Conservation (phyloP, 2,888 invertebrate species). For the Conistra vaccinii region DNA sequence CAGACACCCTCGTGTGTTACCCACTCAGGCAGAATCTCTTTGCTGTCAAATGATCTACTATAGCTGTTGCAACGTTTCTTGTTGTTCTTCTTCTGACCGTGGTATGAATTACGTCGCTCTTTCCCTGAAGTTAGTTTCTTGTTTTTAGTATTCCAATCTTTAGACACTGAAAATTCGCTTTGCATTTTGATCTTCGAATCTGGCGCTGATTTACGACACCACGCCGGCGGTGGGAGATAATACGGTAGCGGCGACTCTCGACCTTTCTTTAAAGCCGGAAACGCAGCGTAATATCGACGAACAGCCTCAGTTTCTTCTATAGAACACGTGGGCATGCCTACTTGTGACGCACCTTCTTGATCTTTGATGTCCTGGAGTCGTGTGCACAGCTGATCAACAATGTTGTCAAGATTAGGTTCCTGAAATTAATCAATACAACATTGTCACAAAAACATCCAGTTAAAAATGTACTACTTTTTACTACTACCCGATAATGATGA, state of each 20-base stretch:
- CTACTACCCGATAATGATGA: conserved; percentile 18
- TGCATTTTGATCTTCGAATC: conserved; percentile 85
- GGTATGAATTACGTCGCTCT: conserved; percentile 86
- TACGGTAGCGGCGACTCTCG: conserved; percentile 85
- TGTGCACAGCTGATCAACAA: conserved; percentile 95
- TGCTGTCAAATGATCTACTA: conserved; percentile 85
- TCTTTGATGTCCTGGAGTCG: conserved; percentile 93
- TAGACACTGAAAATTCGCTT: conserved; percentile 80
- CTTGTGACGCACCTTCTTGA: conserved; percentile 83
- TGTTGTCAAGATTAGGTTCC: conserved; percentile 95
- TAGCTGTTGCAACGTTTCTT: conserved; percentile 85
- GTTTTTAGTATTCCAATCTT: conserved; percentile 83
- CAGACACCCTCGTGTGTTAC: conserved; percentile 89
- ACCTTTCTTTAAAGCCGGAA: conserved; percentile 92
- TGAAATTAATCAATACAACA: conserved; percentile 83
- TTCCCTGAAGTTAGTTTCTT: conserved; percentile 83
- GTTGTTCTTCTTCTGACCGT: conserved; percentile 82
- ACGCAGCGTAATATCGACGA: conserved; percentile 94
- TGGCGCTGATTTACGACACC: conserved; percentile 82
- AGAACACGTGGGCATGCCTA: conserved; percentile 90
- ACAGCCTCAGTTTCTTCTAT: conserved; percentile 92
- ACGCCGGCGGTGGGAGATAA: conserved; percentile 86
- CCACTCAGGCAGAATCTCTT: conserved; percentile 90
- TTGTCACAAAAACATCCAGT: conserved; percentile 16
- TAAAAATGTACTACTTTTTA: conserved; percentile 1